Evolutionary conservation across 2,113 vertebrate genomes (phyloP).

Genomic region (Aramus guarauna): DNA sequence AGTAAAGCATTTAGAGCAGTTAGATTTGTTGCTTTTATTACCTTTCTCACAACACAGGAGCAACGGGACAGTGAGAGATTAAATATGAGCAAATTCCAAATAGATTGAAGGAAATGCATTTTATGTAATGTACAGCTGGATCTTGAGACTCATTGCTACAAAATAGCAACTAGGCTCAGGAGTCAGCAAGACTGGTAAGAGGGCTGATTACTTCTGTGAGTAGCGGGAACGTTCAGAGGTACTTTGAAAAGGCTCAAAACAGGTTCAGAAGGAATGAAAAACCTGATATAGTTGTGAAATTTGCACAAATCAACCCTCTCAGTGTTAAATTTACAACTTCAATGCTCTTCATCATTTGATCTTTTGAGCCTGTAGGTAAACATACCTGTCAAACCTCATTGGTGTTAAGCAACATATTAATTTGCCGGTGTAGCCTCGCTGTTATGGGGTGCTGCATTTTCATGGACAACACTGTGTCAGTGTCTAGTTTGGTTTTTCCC

Average conservation of each 20-base stretch:
- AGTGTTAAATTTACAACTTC: background rate
- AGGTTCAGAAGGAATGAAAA: background rate
- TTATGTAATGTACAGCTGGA: conserved; percentile 2
- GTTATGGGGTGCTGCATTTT: background rate
- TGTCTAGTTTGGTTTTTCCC: background rate
- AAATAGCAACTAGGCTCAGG: background rate
- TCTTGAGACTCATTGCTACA: background rate
- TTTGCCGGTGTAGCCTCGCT: background rate
- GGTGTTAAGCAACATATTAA: background rate
- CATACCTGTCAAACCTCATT: background rate
- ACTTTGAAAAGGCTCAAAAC: background rate
- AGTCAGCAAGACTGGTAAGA: background rate
- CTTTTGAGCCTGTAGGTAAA: conserved; percentile 28
- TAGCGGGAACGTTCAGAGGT: background rate
- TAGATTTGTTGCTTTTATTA: background rate
- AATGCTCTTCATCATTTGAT: background rate
- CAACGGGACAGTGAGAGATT: background rate
- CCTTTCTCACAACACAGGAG: background rate
- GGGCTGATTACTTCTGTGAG: background rate
- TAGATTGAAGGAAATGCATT: background rate
- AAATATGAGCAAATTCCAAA: conserved; percentile 17
- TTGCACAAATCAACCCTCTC: background rate
- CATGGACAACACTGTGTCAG: background rate
- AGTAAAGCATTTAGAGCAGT: background rate
- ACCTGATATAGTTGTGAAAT: background rate